Percentiles rank a stretch among this genome's conserved stretches.
Conservation (phyloP, 2,888 invertebrate genomes). For the Meliscaeva auricollis region DNA sequence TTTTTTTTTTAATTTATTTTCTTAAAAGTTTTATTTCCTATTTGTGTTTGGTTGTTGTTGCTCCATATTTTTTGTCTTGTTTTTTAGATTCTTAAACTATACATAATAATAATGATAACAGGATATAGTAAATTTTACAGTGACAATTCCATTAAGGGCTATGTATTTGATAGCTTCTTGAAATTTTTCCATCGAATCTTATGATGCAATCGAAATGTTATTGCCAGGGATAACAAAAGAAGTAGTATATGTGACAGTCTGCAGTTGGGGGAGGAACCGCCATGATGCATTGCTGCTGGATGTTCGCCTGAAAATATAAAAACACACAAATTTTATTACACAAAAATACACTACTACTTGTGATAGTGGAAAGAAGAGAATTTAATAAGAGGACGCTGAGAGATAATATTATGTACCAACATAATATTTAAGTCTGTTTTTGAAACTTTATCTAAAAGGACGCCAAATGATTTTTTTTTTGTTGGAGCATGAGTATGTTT, state of each 20-base stretch:
- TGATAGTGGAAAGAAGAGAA: not conserved
- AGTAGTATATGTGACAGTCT: slow-evolving; percentile 79
- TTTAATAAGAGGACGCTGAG: no score
- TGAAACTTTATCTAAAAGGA: no score
- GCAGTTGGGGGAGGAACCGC: slow-evolving; percentile 82
- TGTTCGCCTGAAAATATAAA: slow-evolving; percentile 88
- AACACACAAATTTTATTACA: not conserved
- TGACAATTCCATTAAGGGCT: slow-evolving; percentile 73
- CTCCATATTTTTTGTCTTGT: slow-evolving; percentile 72
- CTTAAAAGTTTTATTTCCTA: slow-evolving; percentile 49
- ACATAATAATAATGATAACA: slow-evolving; percentile 77
- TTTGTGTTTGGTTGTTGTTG: slow-evolving; percentile 62
- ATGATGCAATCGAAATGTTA: slow-evolving; percentile 79
- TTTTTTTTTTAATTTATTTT: slow-evolving; percentile 61
- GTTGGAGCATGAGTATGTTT: no score
- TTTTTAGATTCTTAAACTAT: slow-evolving; percentile 77
- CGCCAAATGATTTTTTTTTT: no score
- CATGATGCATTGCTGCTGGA: slow-evolving; percentile 94
- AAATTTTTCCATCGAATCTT: slow-evolving; percentile 78
- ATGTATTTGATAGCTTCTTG: slow-evolving; percentile 64
- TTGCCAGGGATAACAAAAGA: slow-evolving; percentile 78
- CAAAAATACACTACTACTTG: no score
- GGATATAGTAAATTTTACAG: slow-evolving; percentile 76
- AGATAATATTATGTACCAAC: no score
- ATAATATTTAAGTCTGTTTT: no score